phyloP scores from a whole-genome alignment of 2,888 invertebrate species.

The Platycnemis pennipes region DNA sequence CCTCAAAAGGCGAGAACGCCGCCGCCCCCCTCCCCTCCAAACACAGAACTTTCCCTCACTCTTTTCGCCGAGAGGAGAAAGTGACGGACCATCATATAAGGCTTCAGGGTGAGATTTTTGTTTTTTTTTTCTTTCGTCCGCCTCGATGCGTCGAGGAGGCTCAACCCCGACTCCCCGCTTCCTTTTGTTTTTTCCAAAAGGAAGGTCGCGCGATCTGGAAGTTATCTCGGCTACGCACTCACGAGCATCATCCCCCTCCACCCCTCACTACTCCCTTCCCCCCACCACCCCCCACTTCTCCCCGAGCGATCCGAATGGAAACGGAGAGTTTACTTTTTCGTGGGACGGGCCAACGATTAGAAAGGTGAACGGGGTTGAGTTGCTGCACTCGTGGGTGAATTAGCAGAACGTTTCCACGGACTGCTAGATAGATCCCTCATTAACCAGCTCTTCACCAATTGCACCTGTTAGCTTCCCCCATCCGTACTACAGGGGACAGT shows the following conservation, averaged over 20 bases:
- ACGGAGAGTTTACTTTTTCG: neutral
- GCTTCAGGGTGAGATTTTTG: neutral
- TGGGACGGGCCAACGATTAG: neutral
- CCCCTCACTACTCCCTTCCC: too few species aligned
- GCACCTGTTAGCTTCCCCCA: too few species aligned
- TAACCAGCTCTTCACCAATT: too few species aligned
- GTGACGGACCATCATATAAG: conserved; percentile 44
- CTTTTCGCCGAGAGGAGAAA: conserved; percentile 14
- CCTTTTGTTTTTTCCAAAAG: too few species aligned
- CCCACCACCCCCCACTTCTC: too few species aligned
- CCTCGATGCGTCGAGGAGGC: neutral
- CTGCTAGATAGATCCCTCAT: neutral
- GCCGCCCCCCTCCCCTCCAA: neutral
- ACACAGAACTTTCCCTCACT: neutral
- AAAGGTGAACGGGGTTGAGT: neutral
- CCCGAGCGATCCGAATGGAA: neutral
- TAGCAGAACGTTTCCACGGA: neutral
- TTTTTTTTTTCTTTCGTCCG: neutral
- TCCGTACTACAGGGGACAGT: too few species aligned
- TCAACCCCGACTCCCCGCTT: too few species aligned
- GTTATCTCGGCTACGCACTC: neutral
- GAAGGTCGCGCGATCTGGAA: too few species aligned
- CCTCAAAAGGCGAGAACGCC: neutral
- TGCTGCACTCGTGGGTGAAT: neutral
- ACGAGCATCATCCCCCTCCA: neutral